Evolutionary conservation across 2,797 vertebrate species (phyloP), one percentile per base, ranked within the genome.

Genomic region (Spondyliosoma cantharus): DNA sequence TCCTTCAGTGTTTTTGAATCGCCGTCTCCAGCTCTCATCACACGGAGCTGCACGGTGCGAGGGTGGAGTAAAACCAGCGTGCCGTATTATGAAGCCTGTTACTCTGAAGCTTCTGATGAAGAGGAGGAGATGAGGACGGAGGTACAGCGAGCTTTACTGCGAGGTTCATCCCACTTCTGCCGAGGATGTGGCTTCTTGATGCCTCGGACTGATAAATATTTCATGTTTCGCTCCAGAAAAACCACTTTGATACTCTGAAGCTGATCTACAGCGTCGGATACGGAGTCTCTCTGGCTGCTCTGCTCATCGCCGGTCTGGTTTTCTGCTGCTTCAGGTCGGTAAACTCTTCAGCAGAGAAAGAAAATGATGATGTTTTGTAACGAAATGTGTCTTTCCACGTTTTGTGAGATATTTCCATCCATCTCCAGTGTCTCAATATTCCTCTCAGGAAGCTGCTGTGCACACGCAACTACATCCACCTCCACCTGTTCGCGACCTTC

Each of bases 401-500:
- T n/a, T n/a, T 7, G 1, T 13, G 16, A 49, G 2, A 37, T 37
- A 37, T 59, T 5, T 20, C 2, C 9, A 20, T 32, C 16, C 17
- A 27, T 46, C 45, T 46, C 49, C n/a, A 7, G n/a, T 3, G 12
- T 24, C 37, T 4, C 1, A 5, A 0, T 53, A 7, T 25, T 13
- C 43, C 48, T 59, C 45, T 22, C 85, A 95, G 95, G 75, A 95
- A 94, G 76, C 92, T 96, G 66, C 93, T 94, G 74, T 96, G 95
- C 45, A 93, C 93, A 0, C 84, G 95, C 61, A 96, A 94, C 83
- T 95, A 92, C 81, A 94, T 95, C 86, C 95, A 96, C 60, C 93
- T 96, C 90, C 93, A 96, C 87, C 90, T 95, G 45, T 96, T 95
- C 82, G 84, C 91, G 32, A 94, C 94, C 60, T 95, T 95, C 63